phyloP scores from a whole-genome alignment of 1,140 invertebrate genomes.

The Laupala kohalensis region DNA sequence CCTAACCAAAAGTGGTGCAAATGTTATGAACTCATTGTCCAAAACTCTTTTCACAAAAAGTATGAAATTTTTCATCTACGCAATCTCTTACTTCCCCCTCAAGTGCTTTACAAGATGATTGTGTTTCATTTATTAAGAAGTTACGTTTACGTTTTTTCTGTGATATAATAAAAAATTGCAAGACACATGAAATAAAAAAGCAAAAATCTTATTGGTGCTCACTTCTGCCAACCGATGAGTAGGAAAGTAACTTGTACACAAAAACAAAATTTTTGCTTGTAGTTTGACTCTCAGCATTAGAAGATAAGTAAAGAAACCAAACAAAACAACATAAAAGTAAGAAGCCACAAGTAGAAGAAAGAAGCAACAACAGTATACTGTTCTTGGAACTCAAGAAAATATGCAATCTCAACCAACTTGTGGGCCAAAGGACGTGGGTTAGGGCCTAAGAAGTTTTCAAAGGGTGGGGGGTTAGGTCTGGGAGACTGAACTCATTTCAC shows the following conservation, averaged over 20 bases:
- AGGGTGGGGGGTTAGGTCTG: conserved; percentile 5
- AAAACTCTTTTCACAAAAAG: conserved; percentile 10
- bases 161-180: conserved; percentile 18
- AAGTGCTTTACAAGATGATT: conserved; percentile 25
- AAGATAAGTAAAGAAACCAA: conserved; percentile 2
- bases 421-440: neutral
- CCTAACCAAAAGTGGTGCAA: neutral
- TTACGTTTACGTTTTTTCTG: conserved; percentile 20
- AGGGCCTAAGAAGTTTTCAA: conserved; percentile 10
- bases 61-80: conserved; percentile 8
- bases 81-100: conserved; percentile 21
- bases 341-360: neutral
- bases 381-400: neutral
- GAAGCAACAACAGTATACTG: neutral
- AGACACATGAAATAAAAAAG: conserved; percentile 10
- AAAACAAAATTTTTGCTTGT: conserved; percentile 6
- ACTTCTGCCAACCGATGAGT: conserved; percentile 17
- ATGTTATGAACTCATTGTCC: conserved; percentile 7
- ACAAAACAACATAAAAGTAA: neutral
- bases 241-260: conserved; percentile 5
- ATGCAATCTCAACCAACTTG: neutral
- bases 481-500: conserved; percentile 4
- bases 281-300: conserved; percentile 15
- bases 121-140: conserved; percentile 19
- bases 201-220: conserved; percentile 22